A percentile compares a stretch with the other conserved stretches of the same genome.
These are phyloP conservation scores for Dromaius novaehollandiae DNA, from an alignment of 2,113 vertebrate genomes.

Conservation along the genomic window DNA sequence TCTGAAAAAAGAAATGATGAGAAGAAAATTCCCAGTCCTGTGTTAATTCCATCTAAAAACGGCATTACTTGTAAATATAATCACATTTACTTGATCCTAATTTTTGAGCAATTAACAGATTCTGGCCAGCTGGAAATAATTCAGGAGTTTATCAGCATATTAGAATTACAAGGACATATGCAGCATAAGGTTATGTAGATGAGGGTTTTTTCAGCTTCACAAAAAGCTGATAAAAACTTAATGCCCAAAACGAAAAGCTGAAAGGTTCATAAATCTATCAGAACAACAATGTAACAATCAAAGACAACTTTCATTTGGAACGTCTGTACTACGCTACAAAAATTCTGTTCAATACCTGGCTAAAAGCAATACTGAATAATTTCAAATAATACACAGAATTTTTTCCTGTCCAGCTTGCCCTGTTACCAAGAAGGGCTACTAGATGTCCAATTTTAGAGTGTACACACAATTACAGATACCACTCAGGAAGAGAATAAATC, in stretches of 20 bases:
- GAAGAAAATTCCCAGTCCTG: neutral
- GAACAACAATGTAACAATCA: neutral
- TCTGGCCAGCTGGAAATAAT: neutral
- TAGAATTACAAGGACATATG: neutral
- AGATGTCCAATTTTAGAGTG: neutral
- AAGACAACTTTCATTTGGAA: neutral
- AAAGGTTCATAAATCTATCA: neutral
- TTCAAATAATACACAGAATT: neutral
- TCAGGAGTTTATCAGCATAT: neutral
- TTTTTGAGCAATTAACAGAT: neutral
- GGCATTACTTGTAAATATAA: neutral
- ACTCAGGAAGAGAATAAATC: neutral
- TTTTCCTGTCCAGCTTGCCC: neutral
- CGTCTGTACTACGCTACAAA: neutral
- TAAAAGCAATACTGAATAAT: neutral
- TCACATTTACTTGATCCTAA: neutral
- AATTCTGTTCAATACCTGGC: neutral
- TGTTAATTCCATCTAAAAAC: neutral
- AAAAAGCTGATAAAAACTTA: neutral
- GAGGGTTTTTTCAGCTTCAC: neutral
- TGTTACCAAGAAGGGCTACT: neutral
- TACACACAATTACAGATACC: neutral
- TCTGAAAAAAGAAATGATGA: neutral
- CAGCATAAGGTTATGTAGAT: neutral
- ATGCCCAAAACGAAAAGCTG: neutral